Evolutionary conservation across 2,888 invertebrate genomes (phyloP), one percentile per base, ranked within the genome.

Genomic region (Entomobrya proxima): DNA sequence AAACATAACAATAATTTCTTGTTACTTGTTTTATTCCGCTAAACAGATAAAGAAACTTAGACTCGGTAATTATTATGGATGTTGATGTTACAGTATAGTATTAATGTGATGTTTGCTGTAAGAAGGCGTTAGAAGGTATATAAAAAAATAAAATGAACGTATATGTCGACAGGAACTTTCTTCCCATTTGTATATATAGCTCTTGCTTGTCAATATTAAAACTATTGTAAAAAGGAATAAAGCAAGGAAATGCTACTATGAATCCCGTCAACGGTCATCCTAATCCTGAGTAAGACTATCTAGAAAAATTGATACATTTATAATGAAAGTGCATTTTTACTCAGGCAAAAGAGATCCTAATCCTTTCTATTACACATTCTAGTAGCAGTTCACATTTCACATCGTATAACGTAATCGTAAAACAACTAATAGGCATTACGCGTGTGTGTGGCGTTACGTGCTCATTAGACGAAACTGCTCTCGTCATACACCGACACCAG

Each of bases 321-420:
- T 69, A 69, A 69, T 69, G 69, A 69, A 69, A 69, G 69, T 69
- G 27, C 64, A 64, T 37, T 37, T 69, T 69, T 69, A n/a, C n/a
- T n/a, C n/a, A n/a, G n/a, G n/a, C n/a, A n/a, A n/a, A n/a, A n/a
- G n/a, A n/a, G n/a, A n/a, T n/a, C n/a, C n/a, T n/a, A n/a, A n/a
- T n/a, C n/a, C n/a, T n/a, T n/a, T n/a, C n/a, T n/a, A n/a, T n/a
- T n/a, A n/a, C n/a, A n/a, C n/a, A n/a, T n/a, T n/a, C n/a, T n/a
- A n/a, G n/a, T n/a, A n/a, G n/a, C n/a, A n/a, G n/a, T n/a, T n/a
- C n/a, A n/a, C n/a, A n/a, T n/a, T n/a, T n/a, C n/a, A n/a, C n/a
- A n/a, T n/a, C n/a, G n/a, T n/a, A n/a, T n/a, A n/a, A n/a, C n/a
- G n/a, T n/a, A n/a, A n/a, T n/a, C n/a, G n/a, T n/a, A n/a, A n/a